Percentiles rank a stretch among this genome's conserved stretches.
Conservation (phyloP, 1,140 invertebrate species). For the Ooceraea biroi region DNA sequence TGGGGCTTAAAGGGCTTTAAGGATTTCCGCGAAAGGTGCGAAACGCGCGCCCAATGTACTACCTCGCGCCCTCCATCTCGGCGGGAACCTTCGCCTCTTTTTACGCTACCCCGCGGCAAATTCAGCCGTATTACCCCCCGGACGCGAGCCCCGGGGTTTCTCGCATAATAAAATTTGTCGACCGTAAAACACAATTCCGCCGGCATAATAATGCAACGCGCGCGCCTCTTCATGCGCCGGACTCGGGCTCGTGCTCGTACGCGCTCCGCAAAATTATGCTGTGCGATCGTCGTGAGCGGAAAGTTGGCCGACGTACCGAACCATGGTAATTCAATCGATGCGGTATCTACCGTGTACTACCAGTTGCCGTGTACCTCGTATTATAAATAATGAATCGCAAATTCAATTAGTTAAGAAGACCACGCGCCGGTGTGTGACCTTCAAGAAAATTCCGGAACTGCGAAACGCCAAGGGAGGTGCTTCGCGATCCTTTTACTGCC, state of each 20-base stretch:
- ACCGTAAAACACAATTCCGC: slow-evolving; percentile 41
- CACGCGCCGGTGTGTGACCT: not conserved
- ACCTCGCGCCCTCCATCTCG: slow-evolving; percentile 23
- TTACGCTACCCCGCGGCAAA: slow-evolving; percentile 31
- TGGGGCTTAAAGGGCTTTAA: slow-evolving; percentile 68
- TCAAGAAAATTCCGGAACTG: not conserved
- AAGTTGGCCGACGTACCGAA: slow-evolving; percentile 19
- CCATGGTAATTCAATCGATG: slow-evolving; percentile 40
- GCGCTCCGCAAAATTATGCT: slow-evolving; percentile 41
- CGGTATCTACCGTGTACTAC: slow-evolving; percentile 10
- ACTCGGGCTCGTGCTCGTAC: not conserved
- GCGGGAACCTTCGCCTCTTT: slow-evolving; percentile 8
- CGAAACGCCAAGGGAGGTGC: not conserved
- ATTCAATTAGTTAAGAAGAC: slow-evolving; percentile 26
- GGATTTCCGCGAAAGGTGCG: slow-evolving; percentile 66
- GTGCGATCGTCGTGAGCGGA: slow-evolving; percentile 5
- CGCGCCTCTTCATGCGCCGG: not conserved
- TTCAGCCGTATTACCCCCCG: slow-evolving; percentile 39
- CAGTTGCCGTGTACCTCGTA: not conserved
- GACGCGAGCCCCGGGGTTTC: not conserved
- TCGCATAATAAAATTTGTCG: slow-evolving; percentile 67
- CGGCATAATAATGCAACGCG: slow-evolving; percentile 36
- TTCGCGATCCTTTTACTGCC: not conserved
- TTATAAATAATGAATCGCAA: slow-evolving; percentile 35
- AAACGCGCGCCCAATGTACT: slow-evolving; percentile 60